Evolutionary conservation across 2,888 invertebrate species (phyloP), one percentile per base, ranked within the genome.

Genomic region (Pomacea canaliculata): DNA sequence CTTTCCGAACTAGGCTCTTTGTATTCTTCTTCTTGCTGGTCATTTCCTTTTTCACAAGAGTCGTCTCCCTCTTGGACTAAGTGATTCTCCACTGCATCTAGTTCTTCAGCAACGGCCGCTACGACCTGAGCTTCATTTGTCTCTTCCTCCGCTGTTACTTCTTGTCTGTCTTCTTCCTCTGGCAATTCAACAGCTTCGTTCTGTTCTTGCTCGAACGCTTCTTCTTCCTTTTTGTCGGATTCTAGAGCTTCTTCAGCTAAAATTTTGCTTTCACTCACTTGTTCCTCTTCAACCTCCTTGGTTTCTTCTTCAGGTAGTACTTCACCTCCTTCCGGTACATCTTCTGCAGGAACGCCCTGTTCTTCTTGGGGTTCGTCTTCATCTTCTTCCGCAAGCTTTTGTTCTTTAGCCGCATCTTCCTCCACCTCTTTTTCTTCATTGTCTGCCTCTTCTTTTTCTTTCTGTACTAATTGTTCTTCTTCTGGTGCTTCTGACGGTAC

Each of bases 401-500:
- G 23, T 63, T 63, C 27, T 12, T 63, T 27, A 8, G 63, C 10
- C 27, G 7, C 18, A 2, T 46, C 12, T 68, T 51, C 16, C 12
- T 37, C 2, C 13, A 23, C 56, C 19, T 66, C 48, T n/a, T 59
- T 71, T 48, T 49, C 70, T 59, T 56, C 66, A 59, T 70, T 7
- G 49, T 56, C 27, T 27, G 37, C 49, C 9, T 37, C 19, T 51
- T 69, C 46, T 68, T 69, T 60, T 23, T 67, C 66, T 48, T 51
- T 60, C 59, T 27, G 69, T 9, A 56, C 19, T 60, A 46, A 67
- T 12, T 66, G 63, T 23, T 48, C 70, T 9, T 51, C 63, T n/a
- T 63, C 62, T 2, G 73, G 23, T 68, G 23, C 60, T 46, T 73
- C 76, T 56, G 74, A 71, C 49, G 46, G 63, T 18, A 27, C 18